phyloP scores from a whole-genome alignment of 2,113 vertebrate species.

The Platysteira castanea region DNA sequence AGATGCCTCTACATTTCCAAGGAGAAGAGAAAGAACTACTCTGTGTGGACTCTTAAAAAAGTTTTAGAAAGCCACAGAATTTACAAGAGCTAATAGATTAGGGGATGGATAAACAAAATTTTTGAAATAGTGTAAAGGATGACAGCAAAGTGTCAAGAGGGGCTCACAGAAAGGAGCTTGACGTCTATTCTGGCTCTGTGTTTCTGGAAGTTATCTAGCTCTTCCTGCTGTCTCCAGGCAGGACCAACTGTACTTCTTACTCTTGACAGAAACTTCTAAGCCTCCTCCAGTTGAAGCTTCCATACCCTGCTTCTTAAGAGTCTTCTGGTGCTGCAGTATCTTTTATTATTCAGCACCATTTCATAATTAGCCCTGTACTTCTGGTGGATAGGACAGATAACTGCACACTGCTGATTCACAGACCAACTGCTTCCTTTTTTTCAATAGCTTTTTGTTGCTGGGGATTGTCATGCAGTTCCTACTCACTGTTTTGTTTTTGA shows the following conservation, averaged over 20 bases:
- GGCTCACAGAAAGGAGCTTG: not conserved
- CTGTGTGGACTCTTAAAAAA: not conserved
- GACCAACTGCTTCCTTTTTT: not conserved
- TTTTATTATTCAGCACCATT: not conserved
- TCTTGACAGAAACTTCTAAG: not conserved
- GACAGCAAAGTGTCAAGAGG: not conserved
- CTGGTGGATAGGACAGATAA: not conserved
- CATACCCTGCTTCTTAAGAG: not conserved
- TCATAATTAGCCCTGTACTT: not conserved
- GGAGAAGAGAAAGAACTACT: not conserved
- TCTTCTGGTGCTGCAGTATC: not conserved
- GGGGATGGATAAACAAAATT: not conserved
- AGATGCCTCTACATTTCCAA: not conserved
- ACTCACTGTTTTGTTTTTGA: not conserved
- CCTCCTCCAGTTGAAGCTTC: fast-evolving
- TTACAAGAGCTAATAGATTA: not conserved
- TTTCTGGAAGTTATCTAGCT: not conserved
- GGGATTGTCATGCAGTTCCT: not conserved
- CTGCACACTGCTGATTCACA: not conserved
- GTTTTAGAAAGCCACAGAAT: not conserved
- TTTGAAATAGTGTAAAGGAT: not conserved
- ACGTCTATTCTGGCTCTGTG: not conserved
- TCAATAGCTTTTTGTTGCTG: not conserved
- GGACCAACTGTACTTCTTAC: not conserved
- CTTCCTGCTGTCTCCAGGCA: not conserved